Evolutionary conservation across 2,797 vertebrate genomes (phyloP), one percentile per base, ranked within the genome.

Genomic region (Discoglossus pictus): DNA sequence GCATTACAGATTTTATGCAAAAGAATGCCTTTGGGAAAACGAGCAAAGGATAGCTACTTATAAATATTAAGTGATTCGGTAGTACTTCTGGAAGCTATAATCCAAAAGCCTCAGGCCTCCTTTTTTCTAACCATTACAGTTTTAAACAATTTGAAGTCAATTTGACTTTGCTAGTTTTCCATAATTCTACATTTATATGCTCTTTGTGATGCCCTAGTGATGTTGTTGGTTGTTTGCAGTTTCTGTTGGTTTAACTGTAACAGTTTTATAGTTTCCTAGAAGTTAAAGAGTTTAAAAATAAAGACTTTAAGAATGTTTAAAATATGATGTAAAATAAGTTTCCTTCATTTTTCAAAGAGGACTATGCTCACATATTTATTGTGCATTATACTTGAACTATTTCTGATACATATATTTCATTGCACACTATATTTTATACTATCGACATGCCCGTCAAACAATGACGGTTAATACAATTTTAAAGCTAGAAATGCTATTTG

Each of bases 121-220:
- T 44, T 62, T n/a, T 27, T 27, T 69, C 31, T 48, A 70, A 70
- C 59, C 24, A 42, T 62, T 48, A 18, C 20, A 48, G 24, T 56
- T 63, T 55, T 56, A 70, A 62, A 69, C 67, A 62, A 69, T 69
- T 55, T 69, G 42, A 42, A 61, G 42, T 48, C 42, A 70, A 70
- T 69, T 55, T 55, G 31, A 13, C 11, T 21, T 62, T 55, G 34
- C 67, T 13, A 3, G 35, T 18, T 38, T 61, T 47, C 31, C 17
- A 54, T 39, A 62, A 54, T 54, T 56, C 18, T 56, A 56, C 46
- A 56, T 70, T 62, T 70, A 69, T 62, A 40, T 47, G 25, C 31
- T 44, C 17, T 46, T 47, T 52, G 18, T 52, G 9, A 52, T 43
- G 24, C 20, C 4, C 44, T 24, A 13, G 24, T 52, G 27, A 9